phyloP scores from a whole-genome alignment of 2,888 invertebrate species.

The Clunio marinus region DNA sequence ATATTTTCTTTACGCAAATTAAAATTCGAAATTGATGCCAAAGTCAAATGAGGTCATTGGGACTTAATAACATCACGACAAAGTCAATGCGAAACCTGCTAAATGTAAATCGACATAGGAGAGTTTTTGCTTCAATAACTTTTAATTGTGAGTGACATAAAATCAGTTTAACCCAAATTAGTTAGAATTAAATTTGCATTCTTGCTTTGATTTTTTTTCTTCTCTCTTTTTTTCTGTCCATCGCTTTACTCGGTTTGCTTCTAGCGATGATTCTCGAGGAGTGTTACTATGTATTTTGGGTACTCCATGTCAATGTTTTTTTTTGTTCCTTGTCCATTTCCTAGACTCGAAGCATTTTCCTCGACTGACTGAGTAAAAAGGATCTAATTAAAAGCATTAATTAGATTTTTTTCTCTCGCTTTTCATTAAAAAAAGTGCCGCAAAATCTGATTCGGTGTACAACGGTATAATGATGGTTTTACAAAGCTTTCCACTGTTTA shows the following conservation, averaged over 20 bases:
- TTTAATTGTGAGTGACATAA: constrained; percentile 30
- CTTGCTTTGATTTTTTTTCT: background rate
- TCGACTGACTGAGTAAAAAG: background rate
- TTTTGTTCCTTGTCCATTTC: background rate
- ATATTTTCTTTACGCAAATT: background rate
- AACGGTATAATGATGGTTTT: background rate
- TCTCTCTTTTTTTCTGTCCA: too few species aligned
- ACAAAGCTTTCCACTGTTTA: background rate
- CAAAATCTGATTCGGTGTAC: background rate
- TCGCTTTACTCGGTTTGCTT: too few species aligned
- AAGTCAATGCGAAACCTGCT: constrained; percentile 2
- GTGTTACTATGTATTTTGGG: background rate
- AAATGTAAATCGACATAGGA: constrained; percentile 2
- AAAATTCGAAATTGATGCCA: background rate
- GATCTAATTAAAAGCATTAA: constrained; percentile 15
- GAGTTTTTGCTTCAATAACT: constrained; percentile 9
- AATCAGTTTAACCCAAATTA: constrained; percentile 8
- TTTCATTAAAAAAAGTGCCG: background rate
- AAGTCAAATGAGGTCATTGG: background rate
- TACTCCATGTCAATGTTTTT: background rate
- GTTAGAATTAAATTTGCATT: constrained; percentile 1
- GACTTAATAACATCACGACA: too few species aligned
- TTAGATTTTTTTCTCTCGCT: background rate
- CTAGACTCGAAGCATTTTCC: background rate
- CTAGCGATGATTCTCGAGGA: background rate